phyloP scores from a whole-genome alignment of 1,140 invertebrate genomes.

The Micrasema minimum region DNA sequence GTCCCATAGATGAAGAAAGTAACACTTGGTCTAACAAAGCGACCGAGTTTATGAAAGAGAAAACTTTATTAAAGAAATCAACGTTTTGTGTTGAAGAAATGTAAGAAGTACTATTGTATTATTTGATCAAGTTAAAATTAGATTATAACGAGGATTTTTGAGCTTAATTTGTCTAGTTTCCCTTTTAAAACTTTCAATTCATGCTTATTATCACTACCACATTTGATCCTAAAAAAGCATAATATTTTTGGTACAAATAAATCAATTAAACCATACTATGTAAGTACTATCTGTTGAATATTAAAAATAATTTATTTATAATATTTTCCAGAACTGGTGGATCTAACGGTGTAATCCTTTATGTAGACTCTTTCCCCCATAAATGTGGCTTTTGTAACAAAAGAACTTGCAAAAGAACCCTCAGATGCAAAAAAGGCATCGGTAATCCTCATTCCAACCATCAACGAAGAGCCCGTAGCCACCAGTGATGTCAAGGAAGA shows the following conservation, averaged over 20 bases:
- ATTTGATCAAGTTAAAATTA: too few species aligned
- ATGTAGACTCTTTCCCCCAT: neutral
- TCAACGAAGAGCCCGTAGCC: neutral
- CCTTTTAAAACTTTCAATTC: too few species aligned
- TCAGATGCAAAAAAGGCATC: neutral
- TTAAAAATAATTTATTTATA: too few species aligned
- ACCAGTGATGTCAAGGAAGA: neutral
- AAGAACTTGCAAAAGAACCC: neutral
- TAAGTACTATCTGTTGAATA: too few species aligned
- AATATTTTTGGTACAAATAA: too few species aligned
- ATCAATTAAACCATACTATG: too few species aligned
- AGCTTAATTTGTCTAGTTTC: too few species aligned
- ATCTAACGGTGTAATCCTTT: constrained; percentile 5
- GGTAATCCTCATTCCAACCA: neutral
- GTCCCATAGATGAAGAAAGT: neutral
- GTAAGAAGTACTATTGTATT: too few species aligned
- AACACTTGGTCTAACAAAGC: constrained; percentile 10
- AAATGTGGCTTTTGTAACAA: neutral
- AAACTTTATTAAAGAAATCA: neutral
- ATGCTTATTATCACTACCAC: too few species aligned
- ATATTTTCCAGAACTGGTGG: neutral
- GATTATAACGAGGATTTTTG: too few species aligned
- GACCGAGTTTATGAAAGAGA: constrained; percentile 21
- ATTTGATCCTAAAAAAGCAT: too few species aligned
- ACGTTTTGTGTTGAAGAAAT: neutral